Conservation (phyloP, 2,888 invertebrate genomes). For the Hyppa rectilinea region DNA sequence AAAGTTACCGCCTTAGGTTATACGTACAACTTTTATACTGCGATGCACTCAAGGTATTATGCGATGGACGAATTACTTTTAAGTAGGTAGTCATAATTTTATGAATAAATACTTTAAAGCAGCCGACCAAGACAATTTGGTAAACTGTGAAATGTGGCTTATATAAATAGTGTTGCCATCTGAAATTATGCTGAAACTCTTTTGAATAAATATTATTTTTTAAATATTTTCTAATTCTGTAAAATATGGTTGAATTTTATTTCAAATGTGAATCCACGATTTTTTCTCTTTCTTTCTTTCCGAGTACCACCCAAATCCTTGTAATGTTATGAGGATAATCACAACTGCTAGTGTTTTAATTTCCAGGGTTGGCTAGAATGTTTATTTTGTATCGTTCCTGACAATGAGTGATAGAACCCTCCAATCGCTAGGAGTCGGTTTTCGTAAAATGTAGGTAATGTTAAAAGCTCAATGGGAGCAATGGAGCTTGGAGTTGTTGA, state of each 20-base stretch:
- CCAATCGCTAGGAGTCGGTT: constrained; percentile 34
- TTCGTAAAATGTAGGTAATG: constrained; percentile 11
- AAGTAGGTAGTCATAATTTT: constrained; percentile 38
- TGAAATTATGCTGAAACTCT: background rate
- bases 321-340: no score
- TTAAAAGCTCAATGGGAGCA: constrained; percentile 5
- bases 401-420: constrained; percentile 37
- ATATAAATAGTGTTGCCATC: background rate
- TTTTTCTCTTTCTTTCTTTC: background rate
- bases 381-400: constrained; percentile 37
- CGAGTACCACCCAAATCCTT: no score
- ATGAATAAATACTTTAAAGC: constrained; percentile 9
- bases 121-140: background rate
- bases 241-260: background rate
- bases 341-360: no score
- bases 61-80: constrained; percentile 46
- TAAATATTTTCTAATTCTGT: background rate
- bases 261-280: background rate
- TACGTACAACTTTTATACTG: constrained; percentile 66
- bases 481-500: constrained; percentile 8
- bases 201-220: background rate
- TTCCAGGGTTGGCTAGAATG: background rate
- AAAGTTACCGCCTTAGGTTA: constrained; percentile 81
- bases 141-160: background rate
- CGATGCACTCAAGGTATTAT: constrained; percentile 54